Percentiles rank a stretch among this genome's conserved stretches.
phyloP scores from a whole-genome alignment of 2,888 invertebrate genomes.

The Hydraecia micacea region DNA sequence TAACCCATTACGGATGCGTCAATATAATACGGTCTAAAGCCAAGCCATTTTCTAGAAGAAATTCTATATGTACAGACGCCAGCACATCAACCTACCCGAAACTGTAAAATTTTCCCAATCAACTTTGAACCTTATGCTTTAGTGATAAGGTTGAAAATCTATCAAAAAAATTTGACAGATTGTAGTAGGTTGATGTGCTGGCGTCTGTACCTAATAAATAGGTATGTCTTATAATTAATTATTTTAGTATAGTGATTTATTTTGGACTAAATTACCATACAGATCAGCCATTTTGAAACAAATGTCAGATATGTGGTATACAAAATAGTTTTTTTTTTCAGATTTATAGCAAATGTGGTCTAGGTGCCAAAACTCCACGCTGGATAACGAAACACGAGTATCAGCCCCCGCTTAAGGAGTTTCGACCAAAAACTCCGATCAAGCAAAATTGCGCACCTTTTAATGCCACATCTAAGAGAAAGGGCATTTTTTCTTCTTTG shows the following conservation, averaged over 20 bases:
- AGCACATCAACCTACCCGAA: too few species aligned
- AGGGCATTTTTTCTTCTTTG: constrained; percentile 76
- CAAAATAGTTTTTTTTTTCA: constrained; percentile 57
- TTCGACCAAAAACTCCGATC: constrained; percentile 64
- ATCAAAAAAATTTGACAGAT: too few species aligned
- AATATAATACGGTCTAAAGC: not conserved
- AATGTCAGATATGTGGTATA: not conserved
- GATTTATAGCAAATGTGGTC: constrained; percentile 81
- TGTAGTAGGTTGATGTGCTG: too few species aligned
- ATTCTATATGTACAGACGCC: not conserved
- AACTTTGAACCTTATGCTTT: too few species aligned
- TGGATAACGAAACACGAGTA: constrained; percentile 82
- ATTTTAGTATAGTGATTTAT: not conserved
- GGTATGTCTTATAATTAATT: not conserved
- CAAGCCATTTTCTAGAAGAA: not conserved
- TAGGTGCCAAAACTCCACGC: constrained; percentile 81
- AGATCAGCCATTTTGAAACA: not conserved
- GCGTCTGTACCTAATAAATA: too few species aligned
- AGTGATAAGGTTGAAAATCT: too few species aligned
- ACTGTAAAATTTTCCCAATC: too few species aligned
- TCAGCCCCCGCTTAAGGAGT: constrained; percentile 82
- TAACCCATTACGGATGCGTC: not conserved
- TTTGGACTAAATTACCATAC: not conserved
- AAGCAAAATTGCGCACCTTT: constrained; percentile 84
- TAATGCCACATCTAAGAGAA: constrained; percentile 83